Evolutionary conservation across 2,113 vertebrate species (phyloP), one percentile per base, ranked within the genome.

Genomic region (Petrocephalus microphthalmus): DNA sequence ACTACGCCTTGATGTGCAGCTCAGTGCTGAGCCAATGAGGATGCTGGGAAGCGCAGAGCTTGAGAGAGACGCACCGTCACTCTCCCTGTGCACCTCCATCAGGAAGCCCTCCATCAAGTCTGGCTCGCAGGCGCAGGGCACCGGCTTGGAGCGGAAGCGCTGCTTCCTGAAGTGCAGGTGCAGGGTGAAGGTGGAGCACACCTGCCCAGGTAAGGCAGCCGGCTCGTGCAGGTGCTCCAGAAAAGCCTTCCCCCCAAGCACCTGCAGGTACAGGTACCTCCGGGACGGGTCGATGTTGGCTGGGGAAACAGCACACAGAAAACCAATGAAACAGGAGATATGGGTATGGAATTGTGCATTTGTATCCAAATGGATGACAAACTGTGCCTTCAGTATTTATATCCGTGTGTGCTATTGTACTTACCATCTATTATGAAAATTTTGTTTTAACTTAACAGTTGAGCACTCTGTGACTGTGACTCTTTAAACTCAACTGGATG

Each of bases 201-300:
- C 93, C 91, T 98, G 98, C 89, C 98, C 98, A 74, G 98, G 97
- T 92, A 98, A 94, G 92, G 97, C 97, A 84, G 97, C 97, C 0
- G 96, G 96, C 92, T 98, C 98, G 91, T 99, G 97, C 60, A 99
- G 96, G 92, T 99, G 98, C 89, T 99, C 98, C 92, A 99, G 95
- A 93, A 99, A 99, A 90, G 98, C 98, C 93, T 97, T 99, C 90
- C 98, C 98, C 91, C 97, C 97, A 92, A 98, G 95, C 92, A 99
- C 95, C 94, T 99, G 97, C 92, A 99, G 95, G 94, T 99, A 97
- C 93, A 99, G 94, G 95, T 97, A 97, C 93, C 98, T 97, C 91
- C 97, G 95, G 89, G 96, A 96, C 91, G 97, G 97, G 94, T 98
- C 96, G 92, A 97, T 96, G 93, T 95, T 97, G 92, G 95, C 98